Base-by-base conservation (phyloP, 2,888 invertebrate genomes). In the Chymomyza fuscimana region DNA sequence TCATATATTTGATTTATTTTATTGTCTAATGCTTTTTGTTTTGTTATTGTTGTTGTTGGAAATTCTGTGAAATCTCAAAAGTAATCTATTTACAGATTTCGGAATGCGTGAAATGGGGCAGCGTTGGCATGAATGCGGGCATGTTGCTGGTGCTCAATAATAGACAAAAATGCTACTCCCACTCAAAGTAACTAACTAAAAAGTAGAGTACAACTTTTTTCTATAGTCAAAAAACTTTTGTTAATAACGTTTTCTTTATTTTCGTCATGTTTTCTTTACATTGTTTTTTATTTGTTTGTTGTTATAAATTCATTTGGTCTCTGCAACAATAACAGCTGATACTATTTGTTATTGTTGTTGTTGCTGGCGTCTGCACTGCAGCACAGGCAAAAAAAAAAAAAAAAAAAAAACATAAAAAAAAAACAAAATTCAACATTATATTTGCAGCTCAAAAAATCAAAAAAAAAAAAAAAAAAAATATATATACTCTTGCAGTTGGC, bases 61-160 rank as follows among this genome's bases (percentile, higher is more conserved):
- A 46, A 46, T 46, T 12, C 40, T 46, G 40, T 46, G 73, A 70
- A 73, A 74, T 82, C 76, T 76, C 92, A 86, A 81, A 22, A 76
- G 77, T 56, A 81, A 88, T 86, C 69, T 84, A 87, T 93, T 94
- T 94, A 60, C 93, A 95, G 95, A 94, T 94, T 92, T 94, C 94
- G 91, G 95, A 95, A 92, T 94, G 94, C 89, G 93, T 94, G 79
- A 94, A 94, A 92, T 95, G 95, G 94, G 94, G 95, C 88, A 94
- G 93, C 91, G 93, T 95, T 87, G 94, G 95, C 89, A 94, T 95
- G 93, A 94, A 94, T 89, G 94, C 94, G 91, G 95, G 95, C 82
- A 94, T 95, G 79, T 92, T 94, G 92, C 93, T 94, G 77, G 93
- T 95, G 81, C 94, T 93, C 91, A 94, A 94, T 90, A 90, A 90